Evolutionary conservation across 1,140 invertebrate genomes (phyloP).

Genomic region (Drosophila pseudoobscura): DNA sequence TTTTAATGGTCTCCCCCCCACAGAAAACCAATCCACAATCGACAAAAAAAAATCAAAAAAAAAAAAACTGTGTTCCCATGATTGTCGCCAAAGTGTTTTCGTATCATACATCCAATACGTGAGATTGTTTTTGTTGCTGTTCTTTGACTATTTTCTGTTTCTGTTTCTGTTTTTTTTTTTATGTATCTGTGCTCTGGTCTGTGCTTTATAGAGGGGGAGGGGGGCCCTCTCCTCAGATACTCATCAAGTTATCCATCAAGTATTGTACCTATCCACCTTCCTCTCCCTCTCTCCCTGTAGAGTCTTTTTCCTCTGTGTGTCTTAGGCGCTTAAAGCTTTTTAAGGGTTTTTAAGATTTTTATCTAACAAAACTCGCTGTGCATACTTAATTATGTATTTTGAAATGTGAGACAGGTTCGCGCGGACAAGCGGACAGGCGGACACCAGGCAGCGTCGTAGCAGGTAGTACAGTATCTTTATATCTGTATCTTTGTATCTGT

Average conservation of each 20-base stretch:
- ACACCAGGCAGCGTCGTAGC: constrained; percentile 46
- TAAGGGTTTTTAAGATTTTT: constrained; percentile 82
- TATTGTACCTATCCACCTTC: constrained; percentile 39
- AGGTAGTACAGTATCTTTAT: constrained; percentile 20
- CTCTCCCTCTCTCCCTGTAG: constrained; percentile 21
- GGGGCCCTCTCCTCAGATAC: constrained; percentile 57
- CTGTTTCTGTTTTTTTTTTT: constrained; percentile 52
- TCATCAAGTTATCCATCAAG: constrained; percentile 81
- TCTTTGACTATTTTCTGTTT: constrained; percentile 35
- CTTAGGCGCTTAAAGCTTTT: constrained; percentile 82
- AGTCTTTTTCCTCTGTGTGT: constrained; percentile 44
- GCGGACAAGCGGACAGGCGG: no score
- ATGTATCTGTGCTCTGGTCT: constrained; percentile 49
- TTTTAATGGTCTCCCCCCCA: constrained; percentile 61
- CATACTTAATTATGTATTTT: constrained; percentile 82
- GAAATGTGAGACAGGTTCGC: constrained; percentile 80
- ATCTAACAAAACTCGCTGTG: constrained; percentile 81
- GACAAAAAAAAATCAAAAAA: constrained; percentile 28
- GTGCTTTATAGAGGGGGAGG: no score
- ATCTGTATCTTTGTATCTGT: constrained; percentile 38
- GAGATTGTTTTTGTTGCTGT: constrained; percentile 45
- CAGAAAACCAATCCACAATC: constrained; percentile 7
- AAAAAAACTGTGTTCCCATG: constrained; percentile 67
- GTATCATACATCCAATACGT: constrained; percentile 78
- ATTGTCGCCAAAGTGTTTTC: constrained; percentile 81